Evolutionary conservation across 2,888 invertebrate species (phyloP).

Genomic region (Leuctra nigra): DNA sequence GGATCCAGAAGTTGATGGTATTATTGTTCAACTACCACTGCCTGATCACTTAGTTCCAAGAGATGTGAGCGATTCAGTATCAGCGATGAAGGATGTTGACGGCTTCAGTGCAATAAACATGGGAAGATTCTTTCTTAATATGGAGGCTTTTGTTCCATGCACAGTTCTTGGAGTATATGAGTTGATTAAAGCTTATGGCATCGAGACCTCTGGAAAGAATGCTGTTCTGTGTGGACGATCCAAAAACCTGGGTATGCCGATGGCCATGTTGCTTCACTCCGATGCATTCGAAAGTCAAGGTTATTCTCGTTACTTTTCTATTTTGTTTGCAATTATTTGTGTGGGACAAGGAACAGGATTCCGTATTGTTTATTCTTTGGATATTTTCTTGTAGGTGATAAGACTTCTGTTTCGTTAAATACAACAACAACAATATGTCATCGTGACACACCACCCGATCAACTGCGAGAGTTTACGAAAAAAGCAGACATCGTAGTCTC

Average conservation of each 20-base stretch:
- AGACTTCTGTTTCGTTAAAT: conserved; percentile 62
- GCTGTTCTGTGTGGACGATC: conserved; percentile 86
- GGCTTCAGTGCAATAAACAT: conserved; percentile 82
- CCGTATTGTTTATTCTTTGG: too few species aligned
- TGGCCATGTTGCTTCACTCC: conserved; percentile 75
- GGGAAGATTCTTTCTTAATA: conserved; percentile 67
- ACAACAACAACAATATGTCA: conserved; percentile 89
- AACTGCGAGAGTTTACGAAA: conserved; percentile 60
- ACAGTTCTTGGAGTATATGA: conserved; percentile 71
- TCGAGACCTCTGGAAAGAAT: conserved; percentile 78
- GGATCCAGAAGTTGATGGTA: conserved; percentile 67
- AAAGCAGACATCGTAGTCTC: conserved; percentile 72
- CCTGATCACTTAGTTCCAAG: conserved; percentile 70
- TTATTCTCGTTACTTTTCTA: too few species aligned
- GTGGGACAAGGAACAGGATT: too few species aligned
- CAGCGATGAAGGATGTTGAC: conserved; percentile 82
- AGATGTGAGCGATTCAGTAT: conserved; percentile 70
- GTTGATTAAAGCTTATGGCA: conserved; percentile 56
- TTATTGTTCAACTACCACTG: conserved; percentile 68
- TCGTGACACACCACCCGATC: conserved; percentile 72
- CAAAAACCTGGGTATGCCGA: conserved; percentile 87
- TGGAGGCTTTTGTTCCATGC: conserved; percentile 69
- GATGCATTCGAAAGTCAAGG: conserved; percentile 44
- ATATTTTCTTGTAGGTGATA: not conserved
- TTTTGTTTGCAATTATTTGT: too few species aligned